Conservation (phyloP, 1,140 invertebrate genomes). For the Cataglyphis hispanica region DNA sequence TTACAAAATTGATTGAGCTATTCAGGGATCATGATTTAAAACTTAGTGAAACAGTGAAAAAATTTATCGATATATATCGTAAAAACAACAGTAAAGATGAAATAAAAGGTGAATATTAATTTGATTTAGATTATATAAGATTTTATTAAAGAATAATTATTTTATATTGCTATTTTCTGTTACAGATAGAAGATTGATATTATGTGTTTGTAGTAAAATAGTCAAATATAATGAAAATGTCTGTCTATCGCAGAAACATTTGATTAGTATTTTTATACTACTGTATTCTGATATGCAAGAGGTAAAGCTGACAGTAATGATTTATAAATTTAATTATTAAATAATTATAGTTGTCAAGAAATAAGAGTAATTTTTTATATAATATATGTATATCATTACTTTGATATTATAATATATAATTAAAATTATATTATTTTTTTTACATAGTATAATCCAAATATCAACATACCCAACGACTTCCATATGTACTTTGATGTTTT, state of each 20-base stretch:
- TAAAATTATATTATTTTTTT: too few species aligned
- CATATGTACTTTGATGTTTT: constrained; percentile 73
- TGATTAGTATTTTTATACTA: constrained; percentile 53
- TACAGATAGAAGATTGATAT: constrained; percentile 60
- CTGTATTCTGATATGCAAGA: constrained; percentile 67
- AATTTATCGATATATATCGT: constrained; percentile 54
- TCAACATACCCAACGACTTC: constrained; percentile 53
- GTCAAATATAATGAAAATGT: constrained; percentile 60
- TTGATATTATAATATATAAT: constrained; percentile 1
- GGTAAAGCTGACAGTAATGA: constrained; percentile 62
- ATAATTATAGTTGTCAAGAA: not conserved
- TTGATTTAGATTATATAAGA: constrained; percentile 16
- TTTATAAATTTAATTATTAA: not conserved
- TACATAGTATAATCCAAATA: constrained; percentile 51
- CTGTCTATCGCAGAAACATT: not conserved
- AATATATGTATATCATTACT: not conserved
- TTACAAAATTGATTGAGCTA: constrained; percentile 72
- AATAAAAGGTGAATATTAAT: constrained; percentile 66
- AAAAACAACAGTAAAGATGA: not conserved
- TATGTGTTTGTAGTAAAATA: constrained; percentile 67
- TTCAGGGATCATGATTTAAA: constrained; percentile 67
- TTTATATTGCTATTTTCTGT: constrained; percentile 37
- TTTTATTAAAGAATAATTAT: not conserved
- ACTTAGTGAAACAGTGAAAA: constrained; percentile 62
- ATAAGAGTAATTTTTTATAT: too few species aligned